Base-by-base conservation (phyloP, 2,888 invertebrate genomes). In the Agonopterix subpropinquella region DNA sequence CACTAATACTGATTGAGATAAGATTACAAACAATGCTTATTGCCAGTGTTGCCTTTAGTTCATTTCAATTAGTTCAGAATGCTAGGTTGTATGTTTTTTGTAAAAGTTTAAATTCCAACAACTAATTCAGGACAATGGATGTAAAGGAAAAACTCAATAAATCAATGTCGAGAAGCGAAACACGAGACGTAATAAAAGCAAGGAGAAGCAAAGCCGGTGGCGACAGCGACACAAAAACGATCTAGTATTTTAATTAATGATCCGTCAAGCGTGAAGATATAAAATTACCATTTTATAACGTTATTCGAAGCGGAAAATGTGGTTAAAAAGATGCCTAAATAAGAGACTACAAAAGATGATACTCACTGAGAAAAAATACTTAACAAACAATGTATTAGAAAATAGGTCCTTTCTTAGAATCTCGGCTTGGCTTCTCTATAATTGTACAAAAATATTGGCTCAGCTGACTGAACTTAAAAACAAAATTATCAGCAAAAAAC, bases 1-100 rank as follows among this genome's bases (percentile, higher is more conserved):
- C 72, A 74, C 69, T 80, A 77, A 77, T 71, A 64, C 66, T 77
- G 78, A 82, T 81, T 77, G 77, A 80, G 80, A 73, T 61, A 62
- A 64, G 71, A 77, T 76, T 65, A 67, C 63, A 59, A 58, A 56
- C 50, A 52, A 45, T 48, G 15, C 42, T 8, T 10, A 28, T 18
- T 50, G 36, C 18, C 45, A 41, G 36, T 15, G 53, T 60, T 64
- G 60, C 2, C 11, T 39, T n/a, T 39, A 39, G 10, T 10, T 28
- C 7, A 28, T 28, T 28, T 28, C 28, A 28, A 28, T 28, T 28
- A 28, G 28, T 7, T 18, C 18, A 18, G 18, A 28, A 28, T 28
- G 28, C 5, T 28, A 28, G 28, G 5, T 28, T 5, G 4, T 28
- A 5, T 7, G 7, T 28, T 28, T 28, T 28, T 5, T 28, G 28